Evolutionary conservation across 2,113 vertebrate genomes (phyloP), one percentile per base, ranked within the genome.

Genomic region (Chitala chitala): DNA sequence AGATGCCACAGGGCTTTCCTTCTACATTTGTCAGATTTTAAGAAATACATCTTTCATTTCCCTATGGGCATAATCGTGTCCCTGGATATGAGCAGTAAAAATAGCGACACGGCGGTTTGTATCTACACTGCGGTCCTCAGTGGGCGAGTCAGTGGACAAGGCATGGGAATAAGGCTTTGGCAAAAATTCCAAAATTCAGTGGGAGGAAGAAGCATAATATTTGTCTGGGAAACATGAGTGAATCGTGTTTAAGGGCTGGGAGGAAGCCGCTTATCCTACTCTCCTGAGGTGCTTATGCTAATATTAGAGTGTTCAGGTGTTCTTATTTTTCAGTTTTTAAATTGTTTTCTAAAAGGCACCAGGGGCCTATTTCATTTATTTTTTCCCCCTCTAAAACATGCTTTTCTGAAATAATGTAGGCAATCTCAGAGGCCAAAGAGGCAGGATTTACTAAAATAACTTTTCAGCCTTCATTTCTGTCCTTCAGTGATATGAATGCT

Each of bases 381-480:
- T 56, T 72, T 89, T 91, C 83, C 89, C 84, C n/a, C n/a, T n/a
- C n/a, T 95, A 91, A 91, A 94, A 93, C 94, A 90, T 89, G 91
- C 2, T 86, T 38, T 20, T 38, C 24, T 36, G 3, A 15, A 2
- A 31, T 15, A 59, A 20, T 26, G 31, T 3, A 2, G 36, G 31
- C 17, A 33, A 63, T 33, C 33, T 8, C 59, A n/a, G 33, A 38
- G 15, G 12, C 38, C 13, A 29, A 20, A 38, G 15, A 0, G 38
- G 9, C 64, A 68, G 8, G 2, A 48, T 48, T 55, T 68, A 46
- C 46, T 5, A 22, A n/a, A 48, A n/a, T 46, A 29, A 12, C 64
- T 26, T 3, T 8, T 26, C 10, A 20, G 64, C 64, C 20, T 66
- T 42, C 38, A 12, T 6, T 20, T 66, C 40, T 22, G 13, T 8